Base-by-base conservation (phyloP, 2,888 invertebrate species). In the Diogma glabrata region DNA sequence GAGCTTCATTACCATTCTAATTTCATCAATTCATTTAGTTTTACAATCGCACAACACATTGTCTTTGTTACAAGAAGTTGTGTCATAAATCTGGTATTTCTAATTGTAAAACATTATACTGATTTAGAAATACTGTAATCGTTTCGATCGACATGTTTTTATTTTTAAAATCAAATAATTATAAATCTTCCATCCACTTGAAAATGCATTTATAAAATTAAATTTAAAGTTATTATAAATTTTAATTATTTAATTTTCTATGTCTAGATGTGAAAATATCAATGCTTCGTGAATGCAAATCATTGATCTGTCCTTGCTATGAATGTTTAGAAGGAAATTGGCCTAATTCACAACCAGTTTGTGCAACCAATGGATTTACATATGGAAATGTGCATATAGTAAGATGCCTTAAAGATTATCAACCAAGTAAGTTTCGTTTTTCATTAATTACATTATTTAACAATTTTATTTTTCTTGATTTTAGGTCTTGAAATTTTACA, bases 311-410 rank as follows among this genome's bases (percentile, higher is more conserved):
- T 56, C 20, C 50, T 54, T 10, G 55, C 51, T 20, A 49, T 49
- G 12, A 26, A 50, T 17, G 20, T 48, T 22, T 57, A 52, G 14
- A 55, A 52, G 19, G 23, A 49, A n/a, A 58, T 58, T 57, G 56
- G 56, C 50, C 30, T 9, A 38, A 28, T 40, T 22, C 23, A 23
- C 28, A 20, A 16, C 52, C 54, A 14, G 61, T 64, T 22, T 64
- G 63, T 54, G 61, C 58, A 2, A 63, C 50, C 50, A 63, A 64
- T 24, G 64, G 63, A 9, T 57, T 56, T 51, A 63, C 63, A 2
- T 65, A 64, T 54, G 52, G 56, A 24, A 62, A 61, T 54, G 53
- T 59, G 5, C 59, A 55, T 19, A 60, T 62, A 51, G 58, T 64
- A 12, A 59, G 60, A 24, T 63, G 64, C 53, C 52, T 63, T 48